A percentile compares a stretch with the other conserved stretches of the same genome.
phyloP scores from a whole-genome alignment of 2,113 vertebrate genomes.

The Oreotragus oreotragus region DNA sequence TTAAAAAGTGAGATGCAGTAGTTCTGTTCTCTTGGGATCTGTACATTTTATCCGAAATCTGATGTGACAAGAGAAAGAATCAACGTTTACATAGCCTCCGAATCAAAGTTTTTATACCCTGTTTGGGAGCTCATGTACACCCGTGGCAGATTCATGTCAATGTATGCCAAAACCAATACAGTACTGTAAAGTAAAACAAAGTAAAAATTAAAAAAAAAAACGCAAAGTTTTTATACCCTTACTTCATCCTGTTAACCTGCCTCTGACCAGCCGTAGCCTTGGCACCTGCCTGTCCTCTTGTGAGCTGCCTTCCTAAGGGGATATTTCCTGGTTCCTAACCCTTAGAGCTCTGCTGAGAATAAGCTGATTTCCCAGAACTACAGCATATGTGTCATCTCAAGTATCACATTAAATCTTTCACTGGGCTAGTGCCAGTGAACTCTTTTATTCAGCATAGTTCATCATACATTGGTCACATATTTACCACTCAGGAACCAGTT shows the following conservation, averaged over 20 bases:
- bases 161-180: too few species aligned
- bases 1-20: not conserved
- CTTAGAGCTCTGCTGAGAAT: not conserved
- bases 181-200: too few species aligned
- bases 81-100: not conserved
- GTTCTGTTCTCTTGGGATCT: not conserved
- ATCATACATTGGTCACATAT: not conserved
- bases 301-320: not conserved
- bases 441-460: not conserved
- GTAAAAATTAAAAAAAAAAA: too few species aligned
- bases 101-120: not conserved
- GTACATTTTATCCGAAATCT: not conserved
- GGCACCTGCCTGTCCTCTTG: not conserved
- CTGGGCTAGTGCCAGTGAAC: not conserved
- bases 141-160: too few species aligned
- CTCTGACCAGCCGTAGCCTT: not conserved
- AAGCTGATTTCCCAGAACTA: not conserved
- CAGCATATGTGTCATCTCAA: not conserved
- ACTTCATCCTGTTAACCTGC: not conserved
- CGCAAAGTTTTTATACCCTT: not conserved
- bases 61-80: not conserved
- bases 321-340: not conserved
- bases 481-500: not conserved
- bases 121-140: too few species aligned
- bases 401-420: not conserved